phyloP scores from a whole-genome alignment of 1,140 invertebrate species.

The Drosophila pallidifrons region DNA sequence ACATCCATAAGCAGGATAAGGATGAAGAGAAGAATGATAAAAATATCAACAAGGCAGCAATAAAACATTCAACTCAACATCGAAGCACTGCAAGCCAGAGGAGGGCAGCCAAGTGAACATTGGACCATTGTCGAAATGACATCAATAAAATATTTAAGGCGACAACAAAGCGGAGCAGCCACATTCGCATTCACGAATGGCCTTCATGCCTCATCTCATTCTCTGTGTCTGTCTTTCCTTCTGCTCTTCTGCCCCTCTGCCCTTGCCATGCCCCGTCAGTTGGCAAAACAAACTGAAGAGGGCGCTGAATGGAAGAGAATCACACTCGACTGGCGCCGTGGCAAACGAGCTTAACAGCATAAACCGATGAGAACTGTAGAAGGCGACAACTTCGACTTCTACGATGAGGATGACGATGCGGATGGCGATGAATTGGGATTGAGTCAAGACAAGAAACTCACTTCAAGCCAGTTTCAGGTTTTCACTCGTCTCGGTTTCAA shows the following conservation, averaged over 20 bases:
- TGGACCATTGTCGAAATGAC: slow-evolving; percentile 72
- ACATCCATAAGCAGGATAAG: slow-evolving; percentile 27
- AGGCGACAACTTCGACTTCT: slow-evolving; percentile 4
- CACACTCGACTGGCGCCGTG: slow-evolving; percentile 40
- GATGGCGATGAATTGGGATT: background rate
- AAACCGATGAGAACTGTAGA: slow-evolving; percentile 42
- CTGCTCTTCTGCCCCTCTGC: background rate
- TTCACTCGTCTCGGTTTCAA: slow-evolving; percentile 64
- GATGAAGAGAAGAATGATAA: slow-evolving; percentile 46
- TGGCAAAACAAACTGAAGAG: slow-evolving; percentile 42
- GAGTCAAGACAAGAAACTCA: slow-evolving; percentile 17
- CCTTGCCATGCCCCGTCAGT: slow-evolving; percentile 13
- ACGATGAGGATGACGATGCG: background rate
- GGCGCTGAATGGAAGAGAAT: slow-evolving; percentile 22
- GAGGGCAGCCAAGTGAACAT: slow-evolving; percentile 62
- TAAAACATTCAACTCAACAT: slow-evolving; percentile 66
- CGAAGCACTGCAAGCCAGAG: slow-evolving; percentile 36
- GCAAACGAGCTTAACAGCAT: slow-evolving; percentile 45
- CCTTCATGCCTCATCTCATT: slow-evolving; percentile 25
- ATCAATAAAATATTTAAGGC: slow-evolving; percentile 79
- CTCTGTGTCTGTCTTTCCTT: background rate
- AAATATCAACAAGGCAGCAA: slow-evolving; percentile 73
- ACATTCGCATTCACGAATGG: slow-evolving; percentile 32
- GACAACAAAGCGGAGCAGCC: slow-evolving; percentile 49
- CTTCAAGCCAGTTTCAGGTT: slow-evolving; percentile 32